Evolutionary conservation across 35 echinoderm and acorn worm genomes (phyloP).

Genomic region (Heliocidaris erythrogramma): DNA sequence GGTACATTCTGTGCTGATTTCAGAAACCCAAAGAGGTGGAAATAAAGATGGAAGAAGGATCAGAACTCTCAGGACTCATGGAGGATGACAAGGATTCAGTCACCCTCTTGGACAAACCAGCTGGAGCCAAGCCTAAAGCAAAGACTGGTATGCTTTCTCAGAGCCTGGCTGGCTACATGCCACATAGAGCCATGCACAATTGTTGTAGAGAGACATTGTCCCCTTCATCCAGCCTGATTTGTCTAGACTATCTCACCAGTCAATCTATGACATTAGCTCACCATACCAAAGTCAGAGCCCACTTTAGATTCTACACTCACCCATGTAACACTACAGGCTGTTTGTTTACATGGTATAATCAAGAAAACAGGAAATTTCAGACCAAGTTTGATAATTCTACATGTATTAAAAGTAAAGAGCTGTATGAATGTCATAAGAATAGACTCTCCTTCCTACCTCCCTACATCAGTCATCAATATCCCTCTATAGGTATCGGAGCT

Average conservation of each 20-base stretch:
- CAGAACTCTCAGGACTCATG: slow-evolving; percentile 24
- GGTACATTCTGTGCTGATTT: background rate
- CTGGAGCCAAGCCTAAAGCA: slow-evolving; percentile 47
- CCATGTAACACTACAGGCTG: background rate
- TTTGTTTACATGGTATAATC: background rate
- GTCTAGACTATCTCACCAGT: background rate
- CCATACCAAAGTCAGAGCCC: background rate
- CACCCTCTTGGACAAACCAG: background rate
- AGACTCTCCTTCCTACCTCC: background rate
- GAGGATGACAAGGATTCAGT: slow-evolving; percentile 45
- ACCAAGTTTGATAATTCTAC: background rate
- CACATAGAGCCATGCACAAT: slow-evolving; percentile 9
- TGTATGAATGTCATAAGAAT: background rate
- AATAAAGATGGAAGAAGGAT: slow-evolving; percentile 32
- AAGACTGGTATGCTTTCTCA: slow-evolving; percentile 51
- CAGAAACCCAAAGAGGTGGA: slow-evolving; percentile 23
- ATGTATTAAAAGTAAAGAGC: background rate
- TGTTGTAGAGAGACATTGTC: background rate
- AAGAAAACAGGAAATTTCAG: background rate
- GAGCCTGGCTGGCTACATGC: background rate
- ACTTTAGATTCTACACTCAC: background rate
- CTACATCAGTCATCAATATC: background rate
- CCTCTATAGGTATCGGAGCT: background rate
- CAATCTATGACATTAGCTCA: background rate
- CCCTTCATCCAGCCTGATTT: background rate